Percentiles rank a stretch among this genome's conserved stretches.
Evolutionary conservation across 37 sponge, comb jelly and placozoan species (phyloP).

Genomic region (Oopsacas minuta): DNA sequence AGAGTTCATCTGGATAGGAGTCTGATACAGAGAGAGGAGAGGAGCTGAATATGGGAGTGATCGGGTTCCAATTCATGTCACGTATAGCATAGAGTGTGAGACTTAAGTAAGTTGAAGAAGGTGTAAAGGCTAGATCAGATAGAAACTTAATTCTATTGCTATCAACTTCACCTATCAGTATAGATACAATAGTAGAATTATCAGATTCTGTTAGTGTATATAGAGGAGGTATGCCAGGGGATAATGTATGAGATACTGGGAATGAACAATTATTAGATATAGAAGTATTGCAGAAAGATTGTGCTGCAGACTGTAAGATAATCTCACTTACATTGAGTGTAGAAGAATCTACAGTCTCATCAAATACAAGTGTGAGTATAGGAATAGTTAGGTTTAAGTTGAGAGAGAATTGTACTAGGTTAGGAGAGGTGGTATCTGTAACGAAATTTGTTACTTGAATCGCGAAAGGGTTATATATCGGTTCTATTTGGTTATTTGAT

Average conservation of each 20-base stretch:
- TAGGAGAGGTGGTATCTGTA: constrained; percentile 43
- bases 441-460: constrained; percentile 21
- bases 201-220: constrained; percentile 30
- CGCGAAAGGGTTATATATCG: neutral
- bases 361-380: constrained; percentile 38
- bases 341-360: constrained; percentile 57
- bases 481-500: neutral
- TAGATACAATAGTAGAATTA: constrained; percentile 32
- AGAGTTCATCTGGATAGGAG: constrained; percentile 35
- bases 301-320: constrained; percentile 38
- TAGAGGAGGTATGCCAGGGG: constrained; percentile 26
- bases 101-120: constrained; percentile 34
- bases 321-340: constrained; percentile 50
- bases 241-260: constrained; percentile 34
- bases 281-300: neutral
- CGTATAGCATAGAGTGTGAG: constrained; percentile 23
- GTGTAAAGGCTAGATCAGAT: constrained; percentile 30
- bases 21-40: constrained; percentile 33
- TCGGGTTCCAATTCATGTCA: constrained; percentile 58
- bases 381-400: constrained; percentile 39
- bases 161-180: constrained; percentile 56
- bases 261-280: neutral
- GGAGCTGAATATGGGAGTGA: constrained; percentile 23
- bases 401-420: constrained; percentile 39
- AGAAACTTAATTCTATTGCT: constrained; percentile 58